Percentiles rank a stretch among this genome's conserved stretches.
These are phyloP conservation scores for Hippocampus guttulatus DNA, from an alignment of 2,113 vertebrate species.

Conservation along the genomic window DNA sequence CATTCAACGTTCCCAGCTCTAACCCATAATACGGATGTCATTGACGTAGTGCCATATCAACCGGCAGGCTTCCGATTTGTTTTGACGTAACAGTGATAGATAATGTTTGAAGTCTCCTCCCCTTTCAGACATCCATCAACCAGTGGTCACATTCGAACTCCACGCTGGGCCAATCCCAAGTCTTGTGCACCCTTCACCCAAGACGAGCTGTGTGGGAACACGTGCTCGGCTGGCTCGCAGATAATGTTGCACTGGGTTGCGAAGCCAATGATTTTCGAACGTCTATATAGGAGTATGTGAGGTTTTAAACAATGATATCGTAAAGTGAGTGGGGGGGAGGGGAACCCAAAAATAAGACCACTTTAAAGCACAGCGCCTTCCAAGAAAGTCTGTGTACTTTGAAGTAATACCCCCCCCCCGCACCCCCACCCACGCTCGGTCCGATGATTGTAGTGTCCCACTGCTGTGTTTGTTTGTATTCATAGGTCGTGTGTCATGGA, in stretches of 20 bases:
- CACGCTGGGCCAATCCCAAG: slow-evolving; percentile 33
- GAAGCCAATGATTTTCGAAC: slow-evolving; percentile 2
- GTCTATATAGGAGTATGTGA: slow-evolving; percentile 1
- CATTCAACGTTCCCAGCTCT: not conserved
- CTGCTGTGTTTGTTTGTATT: slow-evolving; percentile 56
- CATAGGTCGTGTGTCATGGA: slow-evolving; percentile 34
- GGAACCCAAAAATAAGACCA: not conserved
- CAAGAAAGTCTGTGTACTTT: slow-evolving; percentile 35
- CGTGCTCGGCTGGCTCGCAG: slow-evolving; percentile 27
- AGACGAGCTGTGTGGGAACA: slow-evolving; percentile 20
- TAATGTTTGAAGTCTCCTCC: slow-evolving; percentile 21
- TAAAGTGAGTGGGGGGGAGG: no score
- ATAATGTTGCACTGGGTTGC: slow-evolving; percentile 3
- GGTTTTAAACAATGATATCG: not conserved
- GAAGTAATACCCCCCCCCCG: slow-evolving; percentile 9
- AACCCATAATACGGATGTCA: not conserved
- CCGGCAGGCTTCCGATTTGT: slow-evolving; percentile 10
- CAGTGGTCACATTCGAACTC: slow-evolving; percentile 23
- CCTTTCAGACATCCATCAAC: slow-evolving; percentile 24
- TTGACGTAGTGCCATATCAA: slow-evolving; percentile 1
- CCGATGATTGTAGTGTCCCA: slow-evolving; percentile 27
- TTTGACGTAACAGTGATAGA: slow-evolving; percentile 10
- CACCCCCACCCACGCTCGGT: not conserved
- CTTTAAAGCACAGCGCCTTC: slow-evolving; percentile 45
- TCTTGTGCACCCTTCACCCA: slow-evolving; percentile 27